Evolutionary conservation across 2,888 invertebrate genomes (phyloP), one percentile per base, ranked within the genome.

Genomic region (Platynereis dumerilii): DNA sequence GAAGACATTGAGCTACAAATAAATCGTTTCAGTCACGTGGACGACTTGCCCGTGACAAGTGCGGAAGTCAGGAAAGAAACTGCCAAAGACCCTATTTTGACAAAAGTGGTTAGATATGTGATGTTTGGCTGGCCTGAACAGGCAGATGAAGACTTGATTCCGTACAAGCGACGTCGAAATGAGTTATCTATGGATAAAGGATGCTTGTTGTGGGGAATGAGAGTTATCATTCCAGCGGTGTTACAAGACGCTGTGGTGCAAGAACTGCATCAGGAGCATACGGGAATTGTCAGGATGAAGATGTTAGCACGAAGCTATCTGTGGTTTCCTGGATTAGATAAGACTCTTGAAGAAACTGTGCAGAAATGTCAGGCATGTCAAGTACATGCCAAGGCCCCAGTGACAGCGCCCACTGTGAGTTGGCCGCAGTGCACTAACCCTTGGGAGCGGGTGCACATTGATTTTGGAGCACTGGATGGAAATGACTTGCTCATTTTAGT

Each of bases 121-220:
- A n/a, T 48, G 48, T 48, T 5, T 26, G 55, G 55, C 2, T 55
- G 55, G 55, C 55, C 24, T 22, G 26, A 24, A 24, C n/a, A 55
- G 17, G 20, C 26, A 3, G 24, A 26, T 24, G 55, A 55, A 7
- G 24, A 24, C 3, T 22, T 52, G 52, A 45, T 15, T 20, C 60
- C 52, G 3, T 60, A 53, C 26, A 28, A 28, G 17, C 48, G 27
- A 7, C 2, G 60, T 7, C 2, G 28, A n/a, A 27, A 53, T 29
- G 52, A 60, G 28, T n/a, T 60, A n/a, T 60, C 60, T 7, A 20
- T 27, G 1, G 60, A 53, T n/a, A 48, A 60, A 20, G 60, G 60
- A n/a, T 60, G 60, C 29, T 7, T 60, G n/a, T 52, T 60, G 7
- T 53, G 60, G 60, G 60, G 60, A 2, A 26, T 26, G 17, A 26